Base-by-base conservation (phyloP, 2,797 vertebrate species). In the Mycteria americana region DNA sequence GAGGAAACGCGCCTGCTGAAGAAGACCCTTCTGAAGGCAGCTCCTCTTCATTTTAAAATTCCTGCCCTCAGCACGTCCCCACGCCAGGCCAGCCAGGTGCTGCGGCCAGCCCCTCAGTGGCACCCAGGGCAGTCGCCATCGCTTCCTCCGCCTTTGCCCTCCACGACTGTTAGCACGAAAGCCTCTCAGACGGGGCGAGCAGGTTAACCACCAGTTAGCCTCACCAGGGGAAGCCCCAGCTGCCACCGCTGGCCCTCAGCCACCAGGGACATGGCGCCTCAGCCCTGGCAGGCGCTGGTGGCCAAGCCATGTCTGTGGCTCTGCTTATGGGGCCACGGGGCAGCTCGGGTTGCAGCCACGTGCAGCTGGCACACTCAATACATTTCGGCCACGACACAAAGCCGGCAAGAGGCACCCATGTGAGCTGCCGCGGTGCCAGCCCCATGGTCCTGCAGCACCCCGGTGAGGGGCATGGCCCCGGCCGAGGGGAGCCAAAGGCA, bases 331-430 rank as follows among this genome's bases (percentile, higher is more conserved):
- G 46, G 35, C 28, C 7, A 2, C 4, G 0, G 37, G 22, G 15
- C 3, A 3, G 41, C 24, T 85, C 10, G 17, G 25, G 22, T 11
- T 82, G 84, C 41, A 51, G 25, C 21, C 6, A 57, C 1, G 1
- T 6, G 2, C 11, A 1, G 16, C 5, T 53, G 14, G 24, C 6
- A 6, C 19, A 24, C 21, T 48, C 31, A 0, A 16, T 13, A 2
- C 1, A 0, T 7, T 35, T 56, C 3, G 5, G 28, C 37, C 41
- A 33, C 2, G 3, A 53, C 4, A 5, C 0, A 1, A 35, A 28
- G 13, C 5, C 3, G 2, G 27, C 5, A 18, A 51, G 39, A 64
- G 18, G 15, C 30, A 60, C 25, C 35, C 22, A 23, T 1, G 0
- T 18, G 30, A 57, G 57, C 46, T 41, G 28, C 7, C 1, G 4